Percentiles rank a stretch among this genome's conserved stretches.
phyloP scores from a whole-genome alignment of 1,140 invertebrate species.

The Sitophilus oryzae region DNA sequence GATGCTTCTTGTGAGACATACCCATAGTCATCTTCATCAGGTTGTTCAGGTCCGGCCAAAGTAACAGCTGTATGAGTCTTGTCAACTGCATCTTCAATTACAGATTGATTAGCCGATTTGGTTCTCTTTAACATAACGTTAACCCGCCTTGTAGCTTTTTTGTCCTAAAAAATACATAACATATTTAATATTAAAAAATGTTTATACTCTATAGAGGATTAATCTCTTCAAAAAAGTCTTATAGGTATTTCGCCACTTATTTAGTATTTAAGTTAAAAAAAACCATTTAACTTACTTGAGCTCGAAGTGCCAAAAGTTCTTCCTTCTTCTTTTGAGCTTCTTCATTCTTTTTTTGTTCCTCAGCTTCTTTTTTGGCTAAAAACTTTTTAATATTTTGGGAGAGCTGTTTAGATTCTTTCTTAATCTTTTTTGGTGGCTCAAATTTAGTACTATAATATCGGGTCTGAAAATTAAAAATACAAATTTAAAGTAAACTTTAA shows the following conservation, averaged over 20 bases:
- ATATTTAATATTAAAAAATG: background rate
- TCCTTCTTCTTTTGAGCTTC: conserved; percentile 60
- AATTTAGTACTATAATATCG: conserved; percentile 70
- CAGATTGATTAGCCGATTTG: conserved; percentile 83
- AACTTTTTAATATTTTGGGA: conserved; percentile 78
- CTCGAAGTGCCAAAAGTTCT: conserved; percentile 64
- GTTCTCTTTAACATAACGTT: conserved; percentile 68
- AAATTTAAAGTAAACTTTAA: conserved; percentile 3
- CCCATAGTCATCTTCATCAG: conserved; percentile 85
- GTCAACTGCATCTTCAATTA: conserved; percentile 74
- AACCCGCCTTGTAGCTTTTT: conserved; percentile 52
- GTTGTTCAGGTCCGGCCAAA: conserved; percentile 63
- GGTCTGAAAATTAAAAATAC: conserved; percentile 39
- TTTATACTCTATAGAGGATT: background rate
- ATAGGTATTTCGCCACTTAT: background rate
- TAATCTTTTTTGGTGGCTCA: conserved; percentile 73
- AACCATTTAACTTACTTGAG: conserved; percentile 50
- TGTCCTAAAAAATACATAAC: conserved; percentile 43
- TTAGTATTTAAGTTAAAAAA: background rate
- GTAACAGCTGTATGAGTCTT: conserved; percentile 70
- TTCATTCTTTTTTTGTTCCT: conserved; percentile 60
- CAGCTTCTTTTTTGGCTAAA: conserved; percentile 70
- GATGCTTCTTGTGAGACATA: conserved; percentile 78
- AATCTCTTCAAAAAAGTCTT: too few species aligned
- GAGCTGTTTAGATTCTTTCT: conserved; percentile 58